phyloP scores from a whole-genome alignment of 2,113 vertebrate genomes.

The Rhagologus leucostigma region DNA sequence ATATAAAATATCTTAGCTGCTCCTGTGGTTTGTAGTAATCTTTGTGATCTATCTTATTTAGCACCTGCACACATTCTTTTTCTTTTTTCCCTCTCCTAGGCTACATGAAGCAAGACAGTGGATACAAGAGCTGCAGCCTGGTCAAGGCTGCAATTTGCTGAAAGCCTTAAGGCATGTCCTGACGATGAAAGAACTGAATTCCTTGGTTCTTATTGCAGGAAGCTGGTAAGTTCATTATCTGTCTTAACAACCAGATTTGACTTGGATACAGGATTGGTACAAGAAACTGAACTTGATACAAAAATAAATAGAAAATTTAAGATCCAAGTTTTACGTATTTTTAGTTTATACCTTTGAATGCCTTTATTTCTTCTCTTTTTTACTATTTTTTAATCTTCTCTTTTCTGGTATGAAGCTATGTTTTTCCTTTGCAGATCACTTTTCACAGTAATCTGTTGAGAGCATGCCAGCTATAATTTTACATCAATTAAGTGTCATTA shows the following conservation, averaged over 20 bases:
- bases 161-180: conserved; percentile 67
- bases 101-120: conserved; percentile 74
- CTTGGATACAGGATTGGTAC: background rate
- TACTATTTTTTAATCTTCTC: background rate
- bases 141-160: conserved; percentile 71
- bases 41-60: background rate
- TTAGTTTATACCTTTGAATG: background rate
- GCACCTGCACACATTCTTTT: background rate
- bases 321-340: background rate
- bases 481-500: background rate
- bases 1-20: background rate
- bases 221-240: conserved; percentile 69
- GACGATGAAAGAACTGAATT: conserved; percentile 63
- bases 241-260: background rate
- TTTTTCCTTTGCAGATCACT: background rate
- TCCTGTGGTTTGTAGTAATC: background rate
- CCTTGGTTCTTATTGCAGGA: conserved; percentile 71
- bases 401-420: background rate
- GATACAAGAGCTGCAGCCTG: conserved; percentile 64
- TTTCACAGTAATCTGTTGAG: background rate
- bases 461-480: background rate
- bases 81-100: conserved; percentile 20
- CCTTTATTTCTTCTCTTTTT: background rate
- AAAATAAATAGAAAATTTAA: background rate
- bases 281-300: background rate